Conservation (phyloP, 2,797 vertebrate species). For the Pristis pectinata region DNA sequence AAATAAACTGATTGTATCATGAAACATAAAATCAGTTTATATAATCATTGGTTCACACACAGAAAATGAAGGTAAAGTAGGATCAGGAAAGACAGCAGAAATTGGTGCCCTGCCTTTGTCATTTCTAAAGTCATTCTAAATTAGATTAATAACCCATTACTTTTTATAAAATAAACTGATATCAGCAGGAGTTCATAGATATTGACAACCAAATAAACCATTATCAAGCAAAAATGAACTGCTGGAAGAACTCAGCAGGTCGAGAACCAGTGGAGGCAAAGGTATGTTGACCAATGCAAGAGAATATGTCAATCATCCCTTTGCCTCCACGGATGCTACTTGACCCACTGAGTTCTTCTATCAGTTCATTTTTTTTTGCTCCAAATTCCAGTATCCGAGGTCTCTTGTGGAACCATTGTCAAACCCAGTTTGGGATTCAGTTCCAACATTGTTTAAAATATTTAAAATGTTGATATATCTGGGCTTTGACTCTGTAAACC, state of each 20-base stretch:
- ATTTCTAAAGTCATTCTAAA: background rate
- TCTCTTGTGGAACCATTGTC: background rate
- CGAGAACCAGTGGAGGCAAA: too few species aligned
- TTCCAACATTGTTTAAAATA: background rate
- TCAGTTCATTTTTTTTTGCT: too few species aligned
- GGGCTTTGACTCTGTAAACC: background rate
- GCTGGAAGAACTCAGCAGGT: too few species aligned
- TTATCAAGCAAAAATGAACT: too few species aligned
- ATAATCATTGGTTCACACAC: background rate
- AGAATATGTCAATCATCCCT: too few species aligned
- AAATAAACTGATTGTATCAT: too few species aligned
- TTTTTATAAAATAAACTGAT: background rate
- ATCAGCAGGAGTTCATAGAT: background rate
- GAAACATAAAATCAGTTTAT: background rate
- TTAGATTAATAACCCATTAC: background rate
- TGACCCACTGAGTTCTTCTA: too few species aligned
- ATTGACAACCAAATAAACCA: background rate
- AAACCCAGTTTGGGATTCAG: background rate
- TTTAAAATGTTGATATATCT: background rate
- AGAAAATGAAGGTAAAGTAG: background rate
- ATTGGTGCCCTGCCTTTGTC: background rate
- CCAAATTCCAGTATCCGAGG: too few species aligned
- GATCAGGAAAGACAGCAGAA: background rate
- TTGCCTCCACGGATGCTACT: too few species aligned
- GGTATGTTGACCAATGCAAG: too few species aligned